Conservation (phyloP, 2,888 invertebrate species). For the Clanis bilineata region DNA sequence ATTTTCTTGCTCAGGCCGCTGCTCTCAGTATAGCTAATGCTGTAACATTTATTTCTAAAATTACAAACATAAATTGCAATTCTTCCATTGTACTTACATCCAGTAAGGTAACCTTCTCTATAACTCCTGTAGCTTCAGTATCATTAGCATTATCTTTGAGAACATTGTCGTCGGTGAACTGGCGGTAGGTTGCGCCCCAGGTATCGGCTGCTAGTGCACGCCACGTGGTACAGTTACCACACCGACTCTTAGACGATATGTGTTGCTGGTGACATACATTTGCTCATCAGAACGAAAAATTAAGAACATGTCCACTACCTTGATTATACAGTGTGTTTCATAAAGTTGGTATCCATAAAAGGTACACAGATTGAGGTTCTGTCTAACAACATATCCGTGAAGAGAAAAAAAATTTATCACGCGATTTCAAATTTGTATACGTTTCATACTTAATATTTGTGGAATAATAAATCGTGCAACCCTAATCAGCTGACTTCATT, state of each 20-base stretch:
- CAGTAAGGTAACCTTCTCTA: conserved; percentile 59
- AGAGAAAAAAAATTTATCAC: too few species aligned
- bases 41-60: neutral
- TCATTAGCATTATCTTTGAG: conserved; percentile 33
- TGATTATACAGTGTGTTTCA: too few species aligned
- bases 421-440: too few species aligned
- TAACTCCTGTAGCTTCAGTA: conserved; percentile 37
- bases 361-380: too few species aligned
- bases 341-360: too few species aligned
- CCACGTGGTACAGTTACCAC: conserved; percentile 79
- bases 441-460: too few species aligned
- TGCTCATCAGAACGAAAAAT: neutral
- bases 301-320: too few species aligned
- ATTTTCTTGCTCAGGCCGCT: too few species aligned
- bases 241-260: conserved; percentile 56
- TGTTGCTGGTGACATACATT: conserved; percentile 57
- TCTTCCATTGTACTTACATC: conserved; percentile 45
- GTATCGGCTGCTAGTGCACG: conserved; percentile 77
- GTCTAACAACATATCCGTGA: too few species aligned
- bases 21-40: too few species aligned
- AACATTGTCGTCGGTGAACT: conserved; percentile 30
- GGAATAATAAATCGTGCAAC: too few species aligned
- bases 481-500: too few species aligned
- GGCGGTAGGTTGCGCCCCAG: conserved; percentile 78
- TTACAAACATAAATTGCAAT: neutral